Base-by-base conservation (phyloP, 2,888 invertebrate genomes). In the Hemistola chrysoprasaria region DNA sequence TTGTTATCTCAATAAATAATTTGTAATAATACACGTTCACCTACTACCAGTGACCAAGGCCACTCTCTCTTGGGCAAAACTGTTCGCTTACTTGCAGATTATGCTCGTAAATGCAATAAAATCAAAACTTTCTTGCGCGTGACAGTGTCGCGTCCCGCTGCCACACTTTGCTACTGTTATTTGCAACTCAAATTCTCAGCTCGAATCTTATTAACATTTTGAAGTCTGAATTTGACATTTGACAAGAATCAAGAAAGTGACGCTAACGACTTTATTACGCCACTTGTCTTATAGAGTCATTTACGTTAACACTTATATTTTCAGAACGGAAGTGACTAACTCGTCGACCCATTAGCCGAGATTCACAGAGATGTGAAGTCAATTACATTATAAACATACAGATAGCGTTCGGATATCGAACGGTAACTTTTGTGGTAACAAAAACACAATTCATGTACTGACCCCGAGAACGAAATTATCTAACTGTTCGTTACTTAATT, bases 401-500 rank as follows among this genome's bases (percentile, higher is more conserved):
- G 46, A 46, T 44, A 43, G 34, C 37, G 40, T 63, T 62, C 52
- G 64, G 54, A 56, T 57, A 63, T 62, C 63, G 58, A 77, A 76
- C 78, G 75, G 75, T 74, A 75, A 71, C 61, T 68, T 53, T 50
- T 44, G 53, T 50, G 53, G 47, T 57, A 62, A 71, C 70, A 78
- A 78, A 77, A 75, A 75, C 62, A 62, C 61, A 61, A 71, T 63
- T 72, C 67, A 70, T 62, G 64, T 53, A 55, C 60, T 66, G 74
- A 74, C 74, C 70, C 59, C 61, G 48, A 62, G 54, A 65, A 68
- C 59, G 53, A 74, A 77, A 77, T 79, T 70, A 78, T 75, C 72
- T 79, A 80, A 78, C 81, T 80, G 80, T 74, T 65, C 56, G 64
- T 65, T 66, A 68, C 67, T 68, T 60, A 71, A 77, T 74, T 77